Conservation (phyloP, 2,113 vertebrate species). For the Platysternon megacephalum region DNA sequence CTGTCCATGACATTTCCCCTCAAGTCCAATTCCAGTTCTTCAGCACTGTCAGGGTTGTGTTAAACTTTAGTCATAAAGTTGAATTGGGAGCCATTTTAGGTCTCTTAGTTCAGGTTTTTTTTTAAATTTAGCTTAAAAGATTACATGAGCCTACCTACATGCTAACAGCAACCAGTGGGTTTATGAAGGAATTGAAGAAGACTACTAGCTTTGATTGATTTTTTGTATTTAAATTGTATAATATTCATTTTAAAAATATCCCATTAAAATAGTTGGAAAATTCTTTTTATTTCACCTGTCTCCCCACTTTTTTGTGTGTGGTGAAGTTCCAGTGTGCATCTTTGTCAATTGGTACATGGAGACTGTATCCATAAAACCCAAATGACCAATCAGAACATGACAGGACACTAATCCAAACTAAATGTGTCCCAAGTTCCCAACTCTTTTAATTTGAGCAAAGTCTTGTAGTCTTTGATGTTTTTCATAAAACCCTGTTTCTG, state of each 20-base stretch:
- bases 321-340: background rate
- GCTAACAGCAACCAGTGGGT: background rate
- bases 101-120: background rate
- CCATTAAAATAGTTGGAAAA: background rate
- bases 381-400: background rate
- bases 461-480: background rate
- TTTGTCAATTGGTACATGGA: background rate
- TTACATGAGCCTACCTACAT: background rate
- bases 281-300: background rate
- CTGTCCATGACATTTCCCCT: background rate
- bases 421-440: background rate
- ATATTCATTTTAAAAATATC: background rate
- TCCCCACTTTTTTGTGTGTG: background rate
- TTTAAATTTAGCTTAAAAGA: background rate
- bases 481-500: background rate
- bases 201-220: background rate
- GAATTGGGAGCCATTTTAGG: background rate
- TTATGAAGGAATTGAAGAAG: background rate
- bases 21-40: background rate
- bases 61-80: background rate
- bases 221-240: background rate
- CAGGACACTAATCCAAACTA: background rate
- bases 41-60: background rate
- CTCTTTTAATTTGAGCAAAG: background rate
- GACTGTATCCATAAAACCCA: background rate